Evolutionary conservation across 2,888 invertebrate species (phyloP), one percentile per base, ranked within the genome.

Genomic region (Watsonalla binaria): DNA sequence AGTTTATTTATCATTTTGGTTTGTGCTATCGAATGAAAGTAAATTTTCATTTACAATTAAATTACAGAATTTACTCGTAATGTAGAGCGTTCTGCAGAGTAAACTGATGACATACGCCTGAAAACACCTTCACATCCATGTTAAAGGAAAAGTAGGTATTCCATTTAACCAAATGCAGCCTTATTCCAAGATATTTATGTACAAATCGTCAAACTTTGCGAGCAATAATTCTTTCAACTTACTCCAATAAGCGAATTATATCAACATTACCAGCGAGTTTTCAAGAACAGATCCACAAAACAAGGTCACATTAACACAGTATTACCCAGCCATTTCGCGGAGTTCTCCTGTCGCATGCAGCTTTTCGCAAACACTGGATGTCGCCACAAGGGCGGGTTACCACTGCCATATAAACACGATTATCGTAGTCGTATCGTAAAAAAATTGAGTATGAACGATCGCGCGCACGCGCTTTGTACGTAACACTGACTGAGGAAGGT

Each of bases 331-430:
- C 80, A 78, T 82, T 73, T 78, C 76, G 80, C 58, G 78, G 68
- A 65, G 82, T 76, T 66, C 82, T 72, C 59, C 72, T 66, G 53
- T 76, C 74, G 61, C 79, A 79, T 61, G 74, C 74, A 68, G 79
- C 80, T 63, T 76, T 78, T 76, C 80, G 78, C 64, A 74, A 74
- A 81, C 82, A 84, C 72, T 80, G 83, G 76, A 86, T 83, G 65
- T 84, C 84, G 78, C 82, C 81, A 86, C 82, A 82, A 71, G 78
- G 78, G 70, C 81, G 81, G 69, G 75, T 84, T 83, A 83, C 82
- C 81, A 88, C 86, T 88, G 90, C 88, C 89, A 90, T 90, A 89
- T 85, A 86, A 87, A 84, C 77, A 69, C 71, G 76, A 72, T 78
- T 75, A 72, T 73, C 70, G 61, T 66, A 62, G 66, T 60, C 54